These are phyloP conservation scores for Sinocyclocheilus anophthalmus DNA, from an alignment of 2,113 vertebrate genomes.

Conservation along the genomic window DNA sequence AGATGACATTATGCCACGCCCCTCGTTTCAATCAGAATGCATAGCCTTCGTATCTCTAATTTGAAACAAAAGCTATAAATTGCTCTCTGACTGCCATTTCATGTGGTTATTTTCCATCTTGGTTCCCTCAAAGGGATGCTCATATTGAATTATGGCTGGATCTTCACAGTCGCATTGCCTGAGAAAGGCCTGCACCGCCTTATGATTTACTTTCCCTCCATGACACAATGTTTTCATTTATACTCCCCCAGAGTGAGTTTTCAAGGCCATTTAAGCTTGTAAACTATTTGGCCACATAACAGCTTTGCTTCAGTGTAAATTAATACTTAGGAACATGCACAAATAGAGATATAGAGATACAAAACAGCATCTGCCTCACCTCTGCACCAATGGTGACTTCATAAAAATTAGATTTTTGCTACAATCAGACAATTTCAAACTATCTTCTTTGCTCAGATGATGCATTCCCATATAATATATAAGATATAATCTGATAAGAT, in stretches of 20 bases:
- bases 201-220: conserved; percentile 25
- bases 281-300: conserved; percentile 6
- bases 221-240: conserved; percentile 30
- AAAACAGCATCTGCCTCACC: background rate
- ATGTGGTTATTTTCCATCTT: conserved; percentile 34
- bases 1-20: background rate
- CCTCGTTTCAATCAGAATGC: background rate
- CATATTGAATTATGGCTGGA: conserved; percentile 27
- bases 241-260: conserved; percentile 5
- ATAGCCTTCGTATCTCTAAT: conserved; percentile 1
- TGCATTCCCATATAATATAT: background rate
- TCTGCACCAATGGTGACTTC: background rate
- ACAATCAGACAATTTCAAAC: background rate
- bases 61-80: conserved; percentile 25
- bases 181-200: background rate
- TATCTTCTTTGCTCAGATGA: background rate
- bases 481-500: background rate
- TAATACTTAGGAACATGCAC: background rate
- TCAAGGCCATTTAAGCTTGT: conserved; percentile 40
- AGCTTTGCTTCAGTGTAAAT: background rate
- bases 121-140: background rate
- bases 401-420: background rate
- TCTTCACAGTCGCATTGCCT: background rate
- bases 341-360: background rate
- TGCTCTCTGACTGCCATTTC: conserved; percentile 24